These are phyloP conservation scores for Melikaiella ostensackeni DNA, from an alignment of 2,888 invertebrate genomes.

Conservation along the genomic window DNA sequence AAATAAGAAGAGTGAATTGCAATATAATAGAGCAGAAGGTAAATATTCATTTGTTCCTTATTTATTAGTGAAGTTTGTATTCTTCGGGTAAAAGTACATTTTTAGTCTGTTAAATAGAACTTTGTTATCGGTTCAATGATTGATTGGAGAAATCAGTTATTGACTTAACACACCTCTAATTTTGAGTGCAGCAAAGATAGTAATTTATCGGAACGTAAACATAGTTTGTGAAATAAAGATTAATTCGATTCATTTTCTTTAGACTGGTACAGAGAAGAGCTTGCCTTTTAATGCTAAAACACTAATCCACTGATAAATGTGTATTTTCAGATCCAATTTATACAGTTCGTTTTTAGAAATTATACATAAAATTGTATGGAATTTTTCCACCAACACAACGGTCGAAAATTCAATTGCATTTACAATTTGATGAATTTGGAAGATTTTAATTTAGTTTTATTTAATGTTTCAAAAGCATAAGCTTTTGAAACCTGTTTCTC, in stretches of 20 bases:
- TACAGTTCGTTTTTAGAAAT: too few species aligned
- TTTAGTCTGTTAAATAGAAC: background rate
- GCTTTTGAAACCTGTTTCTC: background rate
- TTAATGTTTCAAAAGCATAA: background rate
- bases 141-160: background rate
- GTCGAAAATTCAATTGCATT: background rate
- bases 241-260: background rate
- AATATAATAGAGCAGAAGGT: background rate
- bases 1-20: background rate
- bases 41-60: background rate
- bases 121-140: background rate
- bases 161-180: background rate
- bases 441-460: too few species aligned
- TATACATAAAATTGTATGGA: too few species aligned
- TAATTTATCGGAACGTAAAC: background rate
- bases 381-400: too few species aligned
- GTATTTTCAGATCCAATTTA: too few species aligned
- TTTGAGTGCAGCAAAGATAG: background rate
- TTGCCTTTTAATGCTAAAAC: background rate
- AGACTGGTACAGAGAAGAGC: background rate
- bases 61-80: background rate
- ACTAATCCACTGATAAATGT: background rate
- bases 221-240: background rate
- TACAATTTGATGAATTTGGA: background rate
- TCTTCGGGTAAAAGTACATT: background rate